Percentiles rank a stretch among this genome's conserved stretches.
Evolutionary conservation across 2,888 invertebrate genomes (phyloP).

Genomic region (Polia nebulosa): DNA sequence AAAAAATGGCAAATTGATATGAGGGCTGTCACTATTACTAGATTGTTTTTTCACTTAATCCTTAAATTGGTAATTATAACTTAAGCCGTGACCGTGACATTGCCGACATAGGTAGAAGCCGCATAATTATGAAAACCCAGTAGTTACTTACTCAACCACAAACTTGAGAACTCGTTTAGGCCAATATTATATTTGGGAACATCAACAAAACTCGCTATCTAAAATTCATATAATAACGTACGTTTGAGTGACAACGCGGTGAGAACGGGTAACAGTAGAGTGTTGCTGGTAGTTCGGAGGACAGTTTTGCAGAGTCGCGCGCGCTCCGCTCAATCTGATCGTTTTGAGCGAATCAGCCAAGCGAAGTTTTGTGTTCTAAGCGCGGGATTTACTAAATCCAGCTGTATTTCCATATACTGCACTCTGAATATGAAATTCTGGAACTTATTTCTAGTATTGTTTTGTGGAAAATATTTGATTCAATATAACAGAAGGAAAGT

Average conservation of each 20-base stretch:
- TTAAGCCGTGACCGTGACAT: not conserved
- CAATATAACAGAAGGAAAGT: slow-evolving; percentile 41
- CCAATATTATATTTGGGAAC: slow-evolving; percentile 44
- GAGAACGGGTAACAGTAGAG: slow-evolving; percentile 11
- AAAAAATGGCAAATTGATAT: too few relatives aligned
- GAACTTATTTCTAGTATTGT: slow-evolving; percentile 62
- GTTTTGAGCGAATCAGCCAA: slow-evolving; percentile 77
- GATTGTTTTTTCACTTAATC: not conserved
- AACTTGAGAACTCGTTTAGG: slow-evolving; percentile 41
- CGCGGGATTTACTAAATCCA: slow-evolving; percentile 77
- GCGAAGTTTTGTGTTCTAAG: slow-evolving; percentile 80
- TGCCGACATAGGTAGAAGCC: not conserved
- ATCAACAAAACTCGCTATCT: slow-evolving; percentile 30
- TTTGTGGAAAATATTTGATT: slow-evolving; percentile 51
- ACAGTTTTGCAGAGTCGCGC: slow-evolving; percentile 71
- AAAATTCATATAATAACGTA: slow-evolving; percentile 23
- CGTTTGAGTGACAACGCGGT: slow-evolving; percentile 23
- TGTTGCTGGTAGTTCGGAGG: slow-evolving; percentile 43
- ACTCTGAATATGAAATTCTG: slow-evolving; percentile 68
- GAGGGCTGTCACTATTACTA: not conserved
- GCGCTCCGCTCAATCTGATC: slow-evolving; percentile 74
- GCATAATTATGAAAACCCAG: slow-evolving; percentile 3
- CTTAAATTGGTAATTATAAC: not conserved
- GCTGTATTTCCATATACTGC: slow-evolving; percentile 66
- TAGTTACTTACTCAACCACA: slow-evolving; percentile 29